Evolutionary conservation across 2,888 invertebrate genomes (phyloP).

Genomic region (Pyralis farinalis): DNA sequence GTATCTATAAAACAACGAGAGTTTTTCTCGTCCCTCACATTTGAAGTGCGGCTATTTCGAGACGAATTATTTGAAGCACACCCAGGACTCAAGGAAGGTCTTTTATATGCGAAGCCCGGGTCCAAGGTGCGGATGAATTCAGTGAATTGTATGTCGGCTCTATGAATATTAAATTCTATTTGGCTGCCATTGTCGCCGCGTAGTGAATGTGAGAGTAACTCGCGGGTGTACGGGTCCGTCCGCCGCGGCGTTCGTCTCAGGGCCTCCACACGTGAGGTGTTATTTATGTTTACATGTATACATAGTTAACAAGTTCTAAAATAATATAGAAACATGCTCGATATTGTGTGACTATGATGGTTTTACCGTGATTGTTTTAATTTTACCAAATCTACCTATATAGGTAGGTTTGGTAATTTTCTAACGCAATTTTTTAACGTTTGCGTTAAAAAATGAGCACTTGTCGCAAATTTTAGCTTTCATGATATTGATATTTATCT

Average conservation of each 20-base stretch:
- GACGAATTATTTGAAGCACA: constrained; percentile 73
- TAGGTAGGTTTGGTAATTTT: no score
- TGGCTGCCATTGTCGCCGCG: constrained; percentile 69
- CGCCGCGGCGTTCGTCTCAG: constrained; percentile 14
- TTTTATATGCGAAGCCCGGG: constrained; percentile 72
- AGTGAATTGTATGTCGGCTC: constrained; percentile 75
- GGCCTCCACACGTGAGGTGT: constrained; percentile 5
- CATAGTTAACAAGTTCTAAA: no score
- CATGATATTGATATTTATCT: no score
- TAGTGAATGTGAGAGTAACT: constrained; percentile 58
- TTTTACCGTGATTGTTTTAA: no score
- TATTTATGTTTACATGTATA: no score
- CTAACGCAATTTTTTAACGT: no score
- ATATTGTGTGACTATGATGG: no score
- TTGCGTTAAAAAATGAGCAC: no score
- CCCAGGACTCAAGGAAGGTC: constrained; percentile 63
- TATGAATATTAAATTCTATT: constrained; percentile 80
- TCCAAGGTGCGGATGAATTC: constrained; percentile 77
- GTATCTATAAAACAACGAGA: constrained; percentile 56
- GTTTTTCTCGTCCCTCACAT: constrained; percentile 55
- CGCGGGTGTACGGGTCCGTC: constrained; percentile 19
- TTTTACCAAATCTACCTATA: no score
- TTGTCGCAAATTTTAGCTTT: no score
- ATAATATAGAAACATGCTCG: no score
- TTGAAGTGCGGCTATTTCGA: constrained; percentile 65